Percentiles rank a stretch among this genome's conserved stretches.
Evolutionary conservation across 2,797 vertebrate genomes (phyloP).

Genomic region (Macroramphosus scolopax): DNA sequence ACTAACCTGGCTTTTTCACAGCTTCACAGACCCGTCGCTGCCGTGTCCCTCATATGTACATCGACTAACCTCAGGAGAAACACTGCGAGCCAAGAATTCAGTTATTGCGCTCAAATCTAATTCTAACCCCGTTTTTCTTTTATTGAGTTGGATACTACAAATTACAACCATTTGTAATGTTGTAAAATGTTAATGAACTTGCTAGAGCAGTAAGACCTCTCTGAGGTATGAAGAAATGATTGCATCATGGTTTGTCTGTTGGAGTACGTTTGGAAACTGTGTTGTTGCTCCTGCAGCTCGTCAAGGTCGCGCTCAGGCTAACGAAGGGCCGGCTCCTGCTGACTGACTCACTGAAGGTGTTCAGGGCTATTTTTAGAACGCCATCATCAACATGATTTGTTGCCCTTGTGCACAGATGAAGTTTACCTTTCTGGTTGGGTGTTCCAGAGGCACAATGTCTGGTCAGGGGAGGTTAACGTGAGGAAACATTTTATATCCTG

Average conservation of each 20-base stretch:
- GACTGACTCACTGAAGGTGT: constrained; percentile 61
- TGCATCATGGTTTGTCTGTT: no score
- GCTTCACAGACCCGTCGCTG: constrained; percentile 25
- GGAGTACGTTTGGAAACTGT: neutral
- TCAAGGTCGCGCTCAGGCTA: constrained; percentile 62
- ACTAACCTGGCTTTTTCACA: constrained; percentile 58
- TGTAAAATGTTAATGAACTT: no score
- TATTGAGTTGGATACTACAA: no score
- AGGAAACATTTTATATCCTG: constrained; percentile 39
- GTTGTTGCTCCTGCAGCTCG: constrained; percentile 39
- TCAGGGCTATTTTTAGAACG: constrained; percentile 59
- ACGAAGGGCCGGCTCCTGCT: constrained; percentile 37
- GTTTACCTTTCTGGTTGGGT: constrained; percentile 36
- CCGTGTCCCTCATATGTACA: constrained; percentile 8
- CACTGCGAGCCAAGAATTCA: constrained; percentile 5
- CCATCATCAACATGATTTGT: constrained; percentile 34
- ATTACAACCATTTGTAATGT: no score
- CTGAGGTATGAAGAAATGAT: no score
- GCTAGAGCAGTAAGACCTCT: no score
- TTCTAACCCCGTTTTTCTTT: constrained; percentile 1
- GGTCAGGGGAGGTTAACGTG: constrained; percentile 35
- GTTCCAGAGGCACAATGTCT: constrained; percentile 27
- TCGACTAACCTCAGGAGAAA: constrained; percentile 16
- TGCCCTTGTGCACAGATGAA: constrained; percentile 51
- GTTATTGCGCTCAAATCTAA: constrained; percentile 4